These are phyloP conservation scores for Phrynosoma platyrhinos DNA, from an alignment of 2,113 vertebrate species.

Conservation along the genomic window DNA sequence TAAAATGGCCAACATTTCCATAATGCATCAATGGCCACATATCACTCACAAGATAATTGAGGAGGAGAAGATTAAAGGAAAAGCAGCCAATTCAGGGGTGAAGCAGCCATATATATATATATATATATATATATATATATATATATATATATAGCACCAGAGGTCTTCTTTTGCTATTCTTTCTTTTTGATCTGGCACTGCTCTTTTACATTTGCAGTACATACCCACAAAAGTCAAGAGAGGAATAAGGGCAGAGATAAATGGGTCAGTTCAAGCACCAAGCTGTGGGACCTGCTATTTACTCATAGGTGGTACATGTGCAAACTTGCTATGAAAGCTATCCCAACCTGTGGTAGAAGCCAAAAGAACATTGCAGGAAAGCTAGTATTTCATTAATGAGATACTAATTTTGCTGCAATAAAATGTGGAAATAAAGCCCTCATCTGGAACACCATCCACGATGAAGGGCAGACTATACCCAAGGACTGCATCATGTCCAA, in stretches of 20 bases:
- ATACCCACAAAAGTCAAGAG: not conserved
- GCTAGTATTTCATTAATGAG: not conserved
- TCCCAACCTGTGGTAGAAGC: not conserved
- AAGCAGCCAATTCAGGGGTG: slow-evolving; percentile 18
- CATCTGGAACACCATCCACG: not conserved
- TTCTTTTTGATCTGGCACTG: not conserved
- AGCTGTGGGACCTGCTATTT: not conserved
- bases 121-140: not conserved
- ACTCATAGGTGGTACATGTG: not conserved
- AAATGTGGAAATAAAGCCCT: not conserved
- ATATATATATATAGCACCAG: not conserved
- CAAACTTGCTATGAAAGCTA: not conserved
- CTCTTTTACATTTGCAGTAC: not conserved
- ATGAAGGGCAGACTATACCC: not conserved
- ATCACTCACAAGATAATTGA: not conserved
- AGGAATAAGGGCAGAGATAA: not conserved
- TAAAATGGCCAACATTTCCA: slow-evolving; percentile 53
- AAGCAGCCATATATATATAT: slow-evolving; percentile 15
- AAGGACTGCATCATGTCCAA: not conserved
- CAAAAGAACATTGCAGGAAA: not conserved
- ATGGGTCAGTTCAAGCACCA: not conserved
- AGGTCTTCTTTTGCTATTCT: not conserved
- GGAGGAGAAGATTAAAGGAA: slow-evolving; percentile 27
- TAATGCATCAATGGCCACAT: slow-evolving; percentile 20
- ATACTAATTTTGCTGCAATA: not conserved